Conservation (phyloP, 2,888 invertebrate genomes). For the Eudemis profundana region DNA sequence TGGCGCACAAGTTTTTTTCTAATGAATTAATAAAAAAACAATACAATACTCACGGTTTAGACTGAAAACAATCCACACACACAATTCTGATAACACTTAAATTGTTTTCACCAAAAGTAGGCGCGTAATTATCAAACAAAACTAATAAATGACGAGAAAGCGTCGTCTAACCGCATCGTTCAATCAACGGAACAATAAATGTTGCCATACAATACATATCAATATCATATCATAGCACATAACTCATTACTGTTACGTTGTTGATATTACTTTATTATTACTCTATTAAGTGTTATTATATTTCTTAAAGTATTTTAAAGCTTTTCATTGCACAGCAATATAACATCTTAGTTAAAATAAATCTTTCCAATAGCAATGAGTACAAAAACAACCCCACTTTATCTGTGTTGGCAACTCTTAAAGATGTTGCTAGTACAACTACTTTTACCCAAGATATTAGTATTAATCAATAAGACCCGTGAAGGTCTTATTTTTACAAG, state of each 20-base stretch:
- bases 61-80: slow-evolving; percentile 57
- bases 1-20: slow-evolving; percentile 63
- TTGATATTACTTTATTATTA: too few species aligned
- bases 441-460: background rate
- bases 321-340: too few species aligned
- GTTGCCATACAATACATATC: slow-evolving; percentile 49
- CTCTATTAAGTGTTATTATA: too few species aligned
- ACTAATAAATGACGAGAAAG: slow-evolving; percentile 59
- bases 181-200: slow-evolving; percentile 55
- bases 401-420: background rate
- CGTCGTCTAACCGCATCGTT: slow-evolving; percentile 64
- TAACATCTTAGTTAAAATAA: too few species aligned
- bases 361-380: too few species aligned
- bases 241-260: too few species aligned
- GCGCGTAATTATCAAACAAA: slow-evolving; percentile 57
- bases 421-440: background rate
- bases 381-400: too few species aligned
- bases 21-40: slow-evolving; percentile 45
- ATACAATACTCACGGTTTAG: slow-evolving; percentile 62
- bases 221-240: too few species aligned
- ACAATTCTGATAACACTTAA: slow-evolving; percentile 56
- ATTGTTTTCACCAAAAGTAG: slow-evolving; percentile 54
- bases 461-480: too few species aligned
- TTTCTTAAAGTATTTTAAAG: too few species aligned
- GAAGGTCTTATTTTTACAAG: too few species aligned